Conservation (phyloP, 1,140 invertebrate genomes). For the Drosophila burlai region DNA sequence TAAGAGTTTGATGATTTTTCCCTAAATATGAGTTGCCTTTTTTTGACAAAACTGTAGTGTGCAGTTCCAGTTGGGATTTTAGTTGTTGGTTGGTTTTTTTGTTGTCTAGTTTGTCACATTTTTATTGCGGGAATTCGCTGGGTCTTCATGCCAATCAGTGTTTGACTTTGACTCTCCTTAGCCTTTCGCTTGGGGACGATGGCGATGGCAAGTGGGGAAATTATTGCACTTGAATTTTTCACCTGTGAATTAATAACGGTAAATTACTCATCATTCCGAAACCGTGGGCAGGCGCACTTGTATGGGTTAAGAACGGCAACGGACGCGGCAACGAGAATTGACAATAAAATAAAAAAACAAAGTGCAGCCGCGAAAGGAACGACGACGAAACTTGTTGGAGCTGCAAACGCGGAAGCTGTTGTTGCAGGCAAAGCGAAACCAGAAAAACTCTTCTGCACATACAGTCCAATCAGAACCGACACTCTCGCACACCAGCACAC, state of each 20-base stretch:
- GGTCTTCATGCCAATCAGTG: background rate
- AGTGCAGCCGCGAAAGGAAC: slow-evolving; percentile 62
- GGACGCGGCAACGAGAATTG: slow-evolving; percentile 58
- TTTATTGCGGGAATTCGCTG: slow-evolving; percentile 3
- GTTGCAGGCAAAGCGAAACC: slow-evolving; percentile 55
- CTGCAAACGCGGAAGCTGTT: slow-evolving; percentile 75
- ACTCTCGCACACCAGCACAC: background rate
- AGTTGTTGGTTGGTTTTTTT: background rate
- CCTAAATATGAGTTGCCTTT: slow-evolving; percentile 4
- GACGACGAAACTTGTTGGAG: slow-evolving; percentile 67
- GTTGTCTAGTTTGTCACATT: slow-evolving; percentile 26
- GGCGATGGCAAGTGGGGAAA: slow-evolving; percentile 29
- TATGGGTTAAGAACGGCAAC: slow-evolving; percentile 53
- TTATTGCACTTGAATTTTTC: slow-evolving; percentile 71
- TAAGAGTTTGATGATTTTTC: slow-evolving; percentile 16
- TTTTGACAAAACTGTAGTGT: slow-evolving; percentile 29
- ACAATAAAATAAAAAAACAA: slow-evolving; percentile 81
- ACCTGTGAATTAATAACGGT: slow-evolving; percentile 78
- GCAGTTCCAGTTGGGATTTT: slow-evolving; percentile 27
- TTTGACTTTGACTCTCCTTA: slow-evolving; percentile 18
- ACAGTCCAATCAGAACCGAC: slow-evolving; percentile 69
- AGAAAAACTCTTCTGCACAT: slow-evolving; percentile 66
- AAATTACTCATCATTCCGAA: slow-evolving; percentile 65
- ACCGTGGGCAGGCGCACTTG: slow-evolving; percentile 13
- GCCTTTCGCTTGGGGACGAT: background rate